Conservation (phyloP, 2,888 invertebrate species). For the Spilarctia lutea region DNA sequence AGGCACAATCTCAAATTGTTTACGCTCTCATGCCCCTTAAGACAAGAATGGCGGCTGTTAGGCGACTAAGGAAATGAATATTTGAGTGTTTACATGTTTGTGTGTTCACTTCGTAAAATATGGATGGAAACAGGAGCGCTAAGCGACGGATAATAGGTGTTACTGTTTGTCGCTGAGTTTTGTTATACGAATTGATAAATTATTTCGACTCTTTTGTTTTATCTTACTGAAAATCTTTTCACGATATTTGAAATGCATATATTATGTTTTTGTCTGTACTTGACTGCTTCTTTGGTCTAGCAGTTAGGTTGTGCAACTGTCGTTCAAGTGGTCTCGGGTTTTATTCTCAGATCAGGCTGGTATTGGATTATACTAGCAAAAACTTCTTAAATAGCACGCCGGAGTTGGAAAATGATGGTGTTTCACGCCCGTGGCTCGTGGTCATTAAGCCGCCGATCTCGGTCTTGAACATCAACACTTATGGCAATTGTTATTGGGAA, state of each 20-base stretch:
- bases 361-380: no score
- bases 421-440: no score
- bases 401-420: no score
- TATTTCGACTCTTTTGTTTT: neutral
- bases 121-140: constrained; percentile 18
- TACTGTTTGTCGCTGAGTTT: constrained; percentile 18
- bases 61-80: constrained; percentile 50
- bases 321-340: no score
- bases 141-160: constrained; percentile 32
- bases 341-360: no score
- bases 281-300: no score
- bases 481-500: no score
- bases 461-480: no score
- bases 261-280: neutral
- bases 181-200: constrained; percentile 15
- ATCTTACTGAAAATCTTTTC: neutral
- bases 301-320: no score
- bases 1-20: constrained; percentile 77
- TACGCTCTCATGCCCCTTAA: constrained; percentile 72
- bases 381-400: no score
- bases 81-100: constrained; percentile 51
- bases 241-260: neutral
- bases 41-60: constrained; percentile 63
- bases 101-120: constrained; percentile 38
- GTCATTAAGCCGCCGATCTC: no score